Base-by-base conservation (phyloP, 1,140 invertebrate genomes). In the Meloidogyne hapla region DNA sequence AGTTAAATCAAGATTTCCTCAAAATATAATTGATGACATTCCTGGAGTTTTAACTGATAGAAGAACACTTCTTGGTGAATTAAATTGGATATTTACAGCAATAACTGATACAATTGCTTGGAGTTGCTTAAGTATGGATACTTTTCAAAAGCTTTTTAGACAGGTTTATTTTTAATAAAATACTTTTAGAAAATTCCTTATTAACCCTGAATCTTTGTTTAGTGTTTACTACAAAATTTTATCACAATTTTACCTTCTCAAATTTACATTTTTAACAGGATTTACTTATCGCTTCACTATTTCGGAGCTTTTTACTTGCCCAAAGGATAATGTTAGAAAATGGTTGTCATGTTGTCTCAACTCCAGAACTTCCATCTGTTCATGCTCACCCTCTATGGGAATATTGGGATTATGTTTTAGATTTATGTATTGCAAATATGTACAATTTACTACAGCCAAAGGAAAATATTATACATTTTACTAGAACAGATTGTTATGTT, bases 31-130 rank as follows among this genome's bases (percentile, higher is more conserved):
- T 61, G 80, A 73, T 73, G 88, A 88, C 80, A 95, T 99, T 83
- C 96, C 96, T 45, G 96, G 96, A 9, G 92, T 93, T 87, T 90
- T 97, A 72, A 94, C 92, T 81, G 96, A 99, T 89, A 90, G 96
- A 45, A 91, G 94, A 83, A 98, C 96, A 33, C 95, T 98, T 93
- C 90, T 98, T 75, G 96, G 96, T 71, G 96, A 99, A 90, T 89
- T 99, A 62, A 99, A 99, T 90, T 99, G 96, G 96, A 97, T 99
- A 86, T 99, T 99, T 89, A 99, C 96, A 45, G 96, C 96, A 9
- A 98, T 99, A 72, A 99, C 96, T 2, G 96, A 99, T 88, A 99
- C 96, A n/a, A 98, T 99, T 86, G 96, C 96, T 0, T 99, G 96
- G 96, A 97, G 97, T 87, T 93, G 92, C 62, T 89, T 99, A 76